Evolutionary conservation across 2,888 invertebrate genomes (phyloP).

Genomic region (Andrena chrysosceles): DNA sequence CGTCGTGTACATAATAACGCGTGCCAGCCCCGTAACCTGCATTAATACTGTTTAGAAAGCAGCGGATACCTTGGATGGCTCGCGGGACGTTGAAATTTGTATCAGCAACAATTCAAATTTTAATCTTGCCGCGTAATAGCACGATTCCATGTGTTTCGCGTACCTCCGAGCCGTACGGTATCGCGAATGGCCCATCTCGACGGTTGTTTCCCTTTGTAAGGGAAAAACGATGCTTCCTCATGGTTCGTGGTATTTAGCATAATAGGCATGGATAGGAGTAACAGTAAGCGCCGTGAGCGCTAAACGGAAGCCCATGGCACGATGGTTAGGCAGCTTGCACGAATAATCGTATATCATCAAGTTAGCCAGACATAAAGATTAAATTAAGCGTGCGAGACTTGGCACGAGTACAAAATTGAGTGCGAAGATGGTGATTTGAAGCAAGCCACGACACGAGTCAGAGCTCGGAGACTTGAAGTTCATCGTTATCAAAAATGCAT

Average conservation of each 20-base stretch:
- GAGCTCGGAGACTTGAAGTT: too few relatives aligned
- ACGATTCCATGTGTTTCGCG: slow-evolving; percentile 45
- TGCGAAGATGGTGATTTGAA: too few relatives aligned
- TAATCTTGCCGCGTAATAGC: slow-evolving; percentile 56
- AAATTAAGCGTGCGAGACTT: too few relatives aligned
- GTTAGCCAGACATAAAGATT: too few relatives aligned
- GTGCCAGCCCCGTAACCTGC: slow-evolving; percentile 5
- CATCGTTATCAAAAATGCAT: background rate
- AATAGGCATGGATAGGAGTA: slow-evolving; percentile 25
- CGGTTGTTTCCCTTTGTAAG: slow-evolving; percentile 44
- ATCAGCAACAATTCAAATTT: slow-evolving; percentile 62
- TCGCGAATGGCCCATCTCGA: slow-evolving; percentile 50
- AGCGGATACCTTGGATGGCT: slow-evolving; percentile 6
- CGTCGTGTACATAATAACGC: slow-evolving; percentile 5
- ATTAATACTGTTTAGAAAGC: slow-evolving; percentile 34
- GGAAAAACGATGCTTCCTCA: slow-evolving; percentile 45
- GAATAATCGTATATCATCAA: too few relatives aligned
- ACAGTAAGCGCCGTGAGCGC: background rate
- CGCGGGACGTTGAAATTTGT: slow-evolving; percentile 49
- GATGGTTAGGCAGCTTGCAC: too few relatives aligned
- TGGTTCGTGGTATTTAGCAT: slow-evolving; percentile 32
- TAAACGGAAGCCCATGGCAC: slow-evolving; percentile 7
- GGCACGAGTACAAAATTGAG: too few relatives aligned
- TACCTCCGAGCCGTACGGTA: slow-evolving; percentile 6
- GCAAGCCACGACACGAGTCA: too few relatives aligned